Evolutionary conservation across 2,113 vertebrate species (phyloP).

Genomic region (Centropus unirufus): DNA sequence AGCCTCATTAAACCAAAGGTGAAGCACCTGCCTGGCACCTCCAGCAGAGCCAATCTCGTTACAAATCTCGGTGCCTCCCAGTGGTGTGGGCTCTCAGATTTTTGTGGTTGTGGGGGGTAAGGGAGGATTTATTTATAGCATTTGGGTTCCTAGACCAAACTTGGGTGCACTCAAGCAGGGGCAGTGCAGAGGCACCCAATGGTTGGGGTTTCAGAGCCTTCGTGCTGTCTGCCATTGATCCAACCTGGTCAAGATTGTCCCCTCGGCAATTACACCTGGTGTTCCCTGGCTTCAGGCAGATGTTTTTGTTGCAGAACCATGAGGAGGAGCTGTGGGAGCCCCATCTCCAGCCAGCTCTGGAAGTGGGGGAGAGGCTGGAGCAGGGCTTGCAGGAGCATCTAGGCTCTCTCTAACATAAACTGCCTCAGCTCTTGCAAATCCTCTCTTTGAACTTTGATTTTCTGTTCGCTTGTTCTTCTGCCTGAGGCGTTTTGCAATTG

Average conservation of each 20-base stretch:
- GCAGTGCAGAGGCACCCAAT: fast-evolving
- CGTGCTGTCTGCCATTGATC: neutral
- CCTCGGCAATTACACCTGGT: fast-evolving
- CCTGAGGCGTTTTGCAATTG: neutral
- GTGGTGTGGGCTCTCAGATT: neutral
- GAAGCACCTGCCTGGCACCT: neutral
- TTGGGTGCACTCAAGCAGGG: fast-evolving
- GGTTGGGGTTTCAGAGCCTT: fast-evolving
- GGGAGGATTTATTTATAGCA: fast-evolving
- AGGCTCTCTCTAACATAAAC: neutral
- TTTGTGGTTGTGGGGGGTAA: neutral
- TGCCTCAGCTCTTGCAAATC: neutral
- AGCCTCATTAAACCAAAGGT: neutral
- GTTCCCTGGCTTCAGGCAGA: fast-evolving
- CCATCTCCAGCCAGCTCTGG: neutral
- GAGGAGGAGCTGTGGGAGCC: neutral
- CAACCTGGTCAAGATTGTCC: neutral
- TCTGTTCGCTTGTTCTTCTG: neutral
- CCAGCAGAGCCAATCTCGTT: neutral
- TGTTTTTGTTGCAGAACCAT: fast-evolving
- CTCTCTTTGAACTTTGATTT: constrained; percentile 29
- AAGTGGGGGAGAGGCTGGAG: neutral
- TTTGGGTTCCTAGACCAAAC: neutral
- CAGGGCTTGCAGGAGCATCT: neutral
- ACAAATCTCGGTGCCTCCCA: neutral